phyloP scores from a whole-genome alignment of 30 jellyfish, hydroid and myxozoan genomes.

The Aurelia sp. region DNA sequence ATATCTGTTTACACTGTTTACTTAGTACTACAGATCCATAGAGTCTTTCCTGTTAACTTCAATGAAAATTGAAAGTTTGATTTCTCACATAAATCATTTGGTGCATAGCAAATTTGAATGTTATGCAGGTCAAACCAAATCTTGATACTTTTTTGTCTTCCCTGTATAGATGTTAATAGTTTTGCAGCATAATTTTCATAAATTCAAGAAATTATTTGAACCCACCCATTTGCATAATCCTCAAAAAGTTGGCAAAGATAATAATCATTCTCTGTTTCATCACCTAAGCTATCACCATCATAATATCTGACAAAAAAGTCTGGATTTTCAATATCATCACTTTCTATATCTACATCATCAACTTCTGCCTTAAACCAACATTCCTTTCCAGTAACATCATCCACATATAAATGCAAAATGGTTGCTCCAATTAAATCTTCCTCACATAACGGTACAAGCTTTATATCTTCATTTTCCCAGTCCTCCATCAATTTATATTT shows the following conservation, averaged over 20 bases:
- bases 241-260: conserved; percentile 32
- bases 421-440: conserved; percentile 8
- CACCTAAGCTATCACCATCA: conserved; percentile 7
- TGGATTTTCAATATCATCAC: conserved; percentile 35
- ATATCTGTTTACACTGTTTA: no score
- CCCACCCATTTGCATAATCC: conserved; percentile 41
- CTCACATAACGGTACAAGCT: conserved; percentile 3
- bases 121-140: no score
- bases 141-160: no score
- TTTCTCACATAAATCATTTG: no score
- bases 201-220: not conserved
- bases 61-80: no score
- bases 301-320: conserved; percentile 41
- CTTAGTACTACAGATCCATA: no score
- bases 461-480: conserved; percentile 11
- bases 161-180: no score
- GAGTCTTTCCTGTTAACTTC: no score
- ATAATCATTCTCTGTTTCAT: conserved; percentile 4
- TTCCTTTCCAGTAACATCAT: conserved; percentile 1
- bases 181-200: not conserved
- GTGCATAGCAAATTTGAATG: no score
- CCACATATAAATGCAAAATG: conserved; percentile 7
- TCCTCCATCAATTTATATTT: conserved; percentile 25
- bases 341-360: no score
- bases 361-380: conserved; percentile 39